Percentiles rank a stretch among this genome's conserved stretches.
These are phyloP conservation scores for Protobothrops mucrosquamatus DNA, from an alignment of 2,113 vertebrate genomes.

Conservation along the genomic window DNA sequence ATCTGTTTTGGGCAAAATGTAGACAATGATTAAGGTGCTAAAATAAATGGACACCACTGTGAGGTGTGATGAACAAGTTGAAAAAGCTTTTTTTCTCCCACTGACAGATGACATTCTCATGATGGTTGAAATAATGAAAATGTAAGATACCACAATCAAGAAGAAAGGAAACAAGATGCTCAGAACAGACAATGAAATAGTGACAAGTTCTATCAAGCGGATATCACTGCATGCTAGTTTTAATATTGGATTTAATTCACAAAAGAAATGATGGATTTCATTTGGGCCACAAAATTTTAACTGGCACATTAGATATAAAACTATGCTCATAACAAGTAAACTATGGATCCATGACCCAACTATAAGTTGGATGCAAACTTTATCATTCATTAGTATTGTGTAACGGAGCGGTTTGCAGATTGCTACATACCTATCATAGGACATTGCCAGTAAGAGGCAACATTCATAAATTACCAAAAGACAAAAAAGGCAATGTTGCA, in stretches of 20 bases:
- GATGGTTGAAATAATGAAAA: conserved; percentile 17
- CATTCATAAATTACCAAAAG: conserved; percentile 36
- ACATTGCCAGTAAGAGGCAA: conserved; percentile 40
- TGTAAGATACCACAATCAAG: conserved; percentile 36
- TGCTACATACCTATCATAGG: conserved; percentile 28
- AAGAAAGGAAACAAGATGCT: conserved; percentile 25
- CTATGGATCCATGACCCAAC: conserved; percentile 5
- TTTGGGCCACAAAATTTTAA: conserved; percentile 8
- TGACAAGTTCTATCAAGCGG: neutral
- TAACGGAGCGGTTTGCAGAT: conserved; percentile 28
- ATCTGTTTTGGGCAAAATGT: conserved; percentile 5
- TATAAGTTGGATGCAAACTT: neutral
- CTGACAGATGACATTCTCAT: neutral
- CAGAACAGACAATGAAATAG: neutral
- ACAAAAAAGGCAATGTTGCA: conserved; percentile 38
- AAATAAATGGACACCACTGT: conserved; percentile 42
- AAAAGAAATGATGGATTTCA: conserved; percentile 37
- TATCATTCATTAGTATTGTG: neutral
- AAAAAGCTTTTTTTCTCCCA: conserved; percentile 37
- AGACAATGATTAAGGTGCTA: conserved; percentile 1
- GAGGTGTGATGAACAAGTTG: conserved; percentile 48
- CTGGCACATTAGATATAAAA: conserved; percentile 6
- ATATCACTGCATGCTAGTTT: neutral
- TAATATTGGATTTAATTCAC: conserved; percentile 43
- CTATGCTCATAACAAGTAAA: conserved; percentile 5